A percentile compares a stretch with the other conserved stretches of the same genome.
Conservation (phyloP, 1,140 invertebrate species). For the Philopotamus ludificatus region DNA sequence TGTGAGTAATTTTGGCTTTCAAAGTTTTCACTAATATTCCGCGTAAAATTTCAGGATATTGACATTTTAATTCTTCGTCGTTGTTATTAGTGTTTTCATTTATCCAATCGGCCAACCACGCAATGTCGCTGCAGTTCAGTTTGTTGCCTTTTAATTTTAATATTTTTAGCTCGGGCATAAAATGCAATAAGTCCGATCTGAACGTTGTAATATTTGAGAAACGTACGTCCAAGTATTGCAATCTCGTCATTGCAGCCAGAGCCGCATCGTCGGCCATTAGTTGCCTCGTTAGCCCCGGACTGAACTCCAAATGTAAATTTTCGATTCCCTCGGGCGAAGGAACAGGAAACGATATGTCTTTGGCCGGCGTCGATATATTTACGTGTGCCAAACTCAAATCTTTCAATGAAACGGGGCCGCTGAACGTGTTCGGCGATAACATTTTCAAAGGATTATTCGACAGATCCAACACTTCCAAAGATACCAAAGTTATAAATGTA, state of each 20-base stretch:
- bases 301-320: constrained; percentile 71
- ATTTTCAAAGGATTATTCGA: constrained; percentile 73
- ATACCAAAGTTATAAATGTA: constrained; percentile 64
- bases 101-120: constrained; percentile 67
- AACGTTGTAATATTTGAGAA: constrained; percentile 63
- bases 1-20: not conserved
- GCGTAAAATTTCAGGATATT: constrained; percentile 45
- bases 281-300: constrained; percentile 67
- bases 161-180: constrained; percentile 66
- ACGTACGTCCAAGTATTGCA: constrained; percentile 69
- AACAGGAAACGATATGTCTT: constrained; percentile 68
- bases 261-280: constrained; percentile 69
- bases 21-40: constrained; percentile 52
- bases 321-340: constrained; percentile 68
- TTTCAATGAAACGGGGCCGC: constrained; percentile 63
- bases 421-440: constrained; percentile 65
- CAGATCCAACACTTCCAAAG: constrained; percentile 70
- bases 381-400: constrained; percentile 69
- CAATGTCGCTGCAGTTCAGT: constrained; percentile 63
- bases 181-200: constrained; percentile 65
- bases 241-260: constrained; percentile 65
- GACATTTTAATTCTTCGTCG: constrained; percentile 49
- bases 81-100: constrained; percentile 53
- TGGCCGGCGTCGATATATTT: constrained; percentile 57
- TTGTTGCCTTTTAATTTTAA: constrained; percentile 62